Conservation (phyloP, 1,140 invertebrate species). For the Piezodorus guildinii region DNA sequence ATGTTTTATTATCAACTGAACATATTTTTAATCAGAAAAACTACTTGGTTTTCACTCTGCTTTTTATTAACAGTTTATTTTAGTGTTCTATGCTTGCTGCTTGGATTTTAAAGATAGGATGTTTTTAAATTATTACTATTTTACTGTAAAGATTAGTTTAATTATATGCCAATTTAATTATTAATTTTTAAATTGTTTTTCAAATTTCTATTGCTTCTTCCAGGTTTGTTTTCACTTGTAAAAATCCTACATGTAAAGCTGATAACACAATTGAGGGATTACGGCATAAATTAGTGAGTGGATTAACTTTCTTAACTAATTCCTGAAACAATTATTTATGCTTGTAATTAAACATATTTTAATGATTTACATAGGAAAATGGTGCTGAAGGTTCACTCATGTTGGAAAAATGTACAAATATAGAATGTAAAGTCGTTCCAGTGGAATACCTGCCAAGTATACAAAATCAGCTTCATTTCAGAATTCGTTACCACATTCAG, state of each 20-base stretch:
- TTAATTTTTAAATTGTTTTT: background rate
- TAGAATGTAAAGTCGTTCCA: constrained; percentile 47
- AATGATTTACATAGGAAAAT: constrained; percentile 8
- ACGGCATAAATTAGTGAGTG: constrained; percentile 32
- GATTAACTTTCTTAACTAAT: constrained; percentile 8
- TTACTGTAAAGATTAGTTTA: background rate
- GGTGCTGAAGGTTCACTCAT: constrained; percentile 30
- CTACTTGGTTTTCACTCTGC: too few relatives aligned
- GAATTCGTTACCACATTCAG: constrained; percentile 50
- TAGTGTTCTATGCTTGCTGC: too few relatives aligned
- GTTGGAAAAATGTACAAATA: constrained; percentile 53
- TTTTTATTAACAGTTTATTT: too few relatives aligned
- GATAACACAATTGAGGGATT: constrained; percentile 36
- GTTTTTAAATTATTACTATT: too few relatives aligned
- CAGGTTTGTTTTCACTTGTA: constrained; percentile 37
- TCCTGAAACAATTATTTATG: background rate
- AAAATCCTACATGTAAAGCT: constrained; percentile 33
- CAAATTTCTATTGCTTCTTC: constrained; percentile 18
- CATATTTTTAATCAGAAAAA: too few relatives aligned
- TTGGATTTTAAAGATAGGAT: too few relatives aligned
- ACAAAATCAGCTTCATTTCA: constrained; percentile 55
- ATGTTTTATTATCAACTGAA: too few relatives aligned
- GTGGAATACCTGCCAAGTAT: constrained; percentile 51
- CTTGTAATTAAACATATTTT: constrained; percentile 19
- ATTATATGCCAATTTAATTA: background rate